Percentiles rank a stretch among this genome's conserved stretches.
phyloP scores from a whole-genome alignment of 2,888 invertebrate genomes.

The Tanytarsus gracilentus region DNA sequence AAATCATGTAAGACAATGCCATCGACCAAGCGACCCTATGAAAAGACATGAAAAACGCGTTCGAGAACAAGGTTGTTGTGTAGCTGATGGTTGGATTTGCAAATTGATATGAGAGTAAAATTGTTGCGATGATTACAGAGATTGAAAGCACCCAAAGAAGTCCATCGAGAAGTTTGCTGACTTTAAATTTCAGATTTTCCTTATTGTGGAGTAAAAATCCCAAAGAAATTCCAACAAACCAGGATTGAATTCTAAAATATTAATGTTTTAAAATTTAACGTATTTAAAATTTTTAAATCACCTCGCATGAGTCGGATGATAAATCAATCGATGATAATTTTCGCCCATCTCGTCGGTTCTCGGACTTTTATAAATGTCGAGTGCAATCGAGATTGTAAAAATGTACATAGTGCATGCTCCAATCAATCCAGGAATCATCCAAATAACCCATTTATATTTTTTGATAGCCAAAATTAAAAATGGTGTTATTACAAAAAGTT shows the following conservation, averaged over 20 bases:
- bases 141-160: neutral
- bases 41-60: neutral
- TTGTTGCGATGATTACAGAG: neutral
- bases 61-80: neutral
- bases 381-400: conserved; percentile 46
- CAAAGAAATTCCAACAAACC: conserved; percentile 41
- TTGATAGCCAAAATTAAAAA: conserved; percentile 45
- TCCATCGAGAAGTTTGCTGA: conserved; percentile 31
- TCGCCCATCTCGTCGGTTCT: neutral
- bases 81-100: neutral
- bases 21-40: conserved; percentile 1
- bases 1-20: conserved; percentile 9
- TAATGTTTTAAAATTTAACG: neutral
- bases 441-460: neutral
- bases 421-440: conserved; percentile 31
- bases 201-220: conserved; percentile 40
- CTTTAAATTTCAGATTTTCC: conserved; percentile 37
- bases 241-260: conserved; percentile 33
- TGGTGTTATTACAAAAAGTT: conserved; percentile 49
- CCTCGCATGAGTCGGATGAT: conserved; percentile 42
- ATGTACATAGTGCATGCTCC: conserved; percentile 46
- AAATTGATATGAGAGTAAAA: neutral
- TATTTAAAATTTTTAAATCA: neutral
- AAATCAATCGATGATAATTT: conserved; percentile 34
- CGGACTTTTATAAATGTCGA: conserved; percentile 35